A percentile compares a stretch with the other conserved stretches of the same genome.
Conservation (phyloP, 2,888 invertebrate genomes). For the Ochropleura plecta region DNA sequence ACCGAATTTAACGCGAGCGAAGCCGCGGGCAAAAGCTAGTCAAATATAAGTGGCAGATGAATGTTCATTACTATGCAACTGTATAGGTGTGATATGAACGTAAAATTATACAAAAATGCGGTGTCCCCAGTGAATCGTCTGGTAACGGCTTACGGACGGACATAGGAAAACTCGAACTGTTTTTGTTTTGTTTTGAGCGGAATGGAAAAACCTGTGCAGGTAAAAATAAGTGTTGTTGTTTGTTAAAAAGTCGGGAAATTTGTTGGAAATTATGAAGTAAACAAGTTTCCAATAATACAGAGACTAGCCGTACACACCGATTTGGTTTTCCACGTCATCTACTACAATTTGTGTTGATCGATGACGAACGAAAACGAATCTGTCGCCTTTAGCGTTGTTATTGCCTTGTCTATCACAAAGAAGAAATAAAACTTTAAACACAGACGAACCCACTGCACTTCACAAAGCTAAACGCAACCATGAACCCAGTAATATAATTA, state of each 20-base stretch:
- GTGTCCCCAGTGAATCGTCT: not conserved
- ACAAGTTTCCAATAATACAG: not conserved
- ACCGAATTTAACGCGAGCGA: no score
- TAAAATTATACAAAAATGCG: not conserved
- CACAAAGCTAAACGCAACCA: constrained; percentile 36
- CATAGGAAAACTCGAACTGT: constrained; percentile 51
- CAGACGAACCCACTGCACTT: not conserved
- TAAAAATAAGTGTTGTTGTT: constrained; percentile 39
- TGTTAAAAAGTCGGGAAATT: not conserved
- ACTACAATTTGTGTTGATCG: not conserved
- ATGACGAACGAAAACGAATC: not conserved
- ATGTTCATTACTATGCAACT: not conserved
- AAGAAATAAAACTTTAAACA: not conserved
- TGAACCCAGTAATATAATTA: constrained; percentile 58
- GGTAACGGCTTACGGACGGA: not conserved
- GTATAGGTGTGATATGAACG: not conserved
- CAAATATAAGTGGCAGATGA: not conserved
- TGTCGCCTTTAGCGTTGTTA: not conserved
- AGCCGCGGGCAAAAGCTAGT: no score
- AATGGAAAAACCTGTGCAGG: constrained; percentile 18
- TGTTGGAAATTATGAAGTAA: not conserved
- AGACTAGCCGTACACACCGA: not conserved
- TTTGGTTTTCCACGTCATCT: not conserved
- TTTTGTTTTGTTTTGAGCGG: constrained; percentile 43
- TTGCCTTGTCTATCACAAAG: not conserved